A percentile compares a stretch with the other conserved stretches of the same genome.
Conservation (phyloP, 1,140 invertebrate species). For the Campoletis sonorensis region DNA sequence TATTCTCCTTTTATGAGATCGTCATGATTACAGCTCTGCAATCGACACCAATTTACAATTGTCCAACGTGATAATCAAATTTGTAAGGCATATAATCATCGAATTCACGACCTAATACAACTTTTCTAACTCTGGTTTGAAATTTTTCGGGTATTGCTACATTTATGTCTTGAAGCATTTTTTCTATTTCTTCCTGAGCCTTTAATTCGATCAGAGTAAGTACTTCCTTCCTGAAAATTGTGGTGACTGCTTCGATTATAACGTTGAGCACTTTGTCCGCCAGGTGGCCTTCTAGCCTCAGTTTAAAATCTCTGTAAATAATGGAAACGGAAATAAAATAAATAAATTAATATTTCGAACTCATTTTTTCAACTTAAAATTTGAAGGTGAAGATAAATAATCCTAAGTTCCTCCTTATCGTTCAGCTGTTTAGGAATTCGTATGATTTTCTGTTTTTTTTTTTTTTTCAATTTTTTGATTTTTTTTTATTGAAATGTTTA, state of each 20-base stretch:
- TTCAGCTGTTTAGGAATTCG: too few species aligned
- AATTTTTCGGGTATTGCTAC: background rate
- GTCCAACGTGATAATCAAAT: background rate
- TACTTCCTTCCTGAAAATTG: conserved; percentile 10
- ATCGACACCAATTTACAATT: background rate
- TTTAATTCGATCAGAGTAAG: conserved; percentile 42
- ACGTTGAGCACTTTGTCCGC: conserved; percentile 55
- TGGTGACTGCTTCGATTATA: conserved; percentile 41
- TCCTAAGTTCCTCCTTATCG: too few species aligned
- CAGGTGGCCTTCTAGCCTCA: conserved; percentile 56
- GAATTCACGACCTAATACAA: background rate
- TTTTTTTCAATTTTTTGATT: too few species aligned
- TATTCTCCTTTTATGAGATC: too few species aligned
- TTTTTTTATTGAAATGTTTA: too few species aligned
- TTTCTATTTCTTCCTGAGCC: conserved; percentile 1
- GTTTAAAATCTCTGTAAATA: conserved; percentile 46
- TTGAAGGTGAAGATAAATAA: too few species aligned
- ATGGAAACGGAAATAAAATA: background rate
- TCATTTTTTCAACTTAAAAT: too few species aligned
- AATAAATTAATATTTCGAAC: too few species aligned
- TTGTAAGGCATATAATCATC: background rate
- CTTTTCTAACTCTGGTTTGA: background rate
- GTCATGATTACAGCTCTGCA: too few species aligned
- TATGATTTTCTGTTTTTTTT: too few species aligned
- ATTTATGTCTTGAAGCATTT: background rate